A percentile compares a stretch with the other conserved stretches of the same genome.
phyloP scores from a whole-genome alignment of 1,140 invertebrate species.

The Tetramorium parvispinum region DNA sequence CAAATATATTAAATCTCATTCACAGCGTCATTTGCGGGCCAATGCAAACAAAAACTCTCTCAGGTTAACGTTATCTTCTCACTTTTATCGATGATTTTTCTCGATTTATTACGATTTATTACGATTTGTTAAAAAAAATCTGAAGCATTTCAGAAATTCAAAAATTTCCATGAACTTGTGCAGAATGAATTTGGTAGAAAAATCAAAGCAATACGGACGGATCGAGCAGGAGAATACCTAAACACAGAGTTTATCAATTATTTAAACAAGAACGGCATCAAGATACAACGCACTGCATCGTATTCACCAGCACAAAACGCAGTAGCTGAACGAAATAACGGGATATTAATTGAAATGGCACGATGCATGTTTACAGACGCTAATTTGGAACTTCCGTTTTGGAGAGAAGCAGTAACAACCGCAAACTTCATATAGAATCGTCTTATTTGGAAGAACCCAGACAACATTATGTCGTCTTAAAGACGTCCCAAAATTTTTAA shows the following conservation, averaged over 20 bases:
- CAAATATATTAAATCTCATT: neutral
- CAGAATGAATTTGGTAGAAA: neutral
- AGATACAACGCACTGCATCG: neutral
- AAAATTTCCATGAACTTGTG: neutral
- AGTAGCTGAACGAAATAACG: neutral
- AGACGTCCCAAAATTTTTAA: no score
- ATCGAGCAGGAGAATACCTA: neutral
- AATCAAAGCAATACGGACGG: neutral
- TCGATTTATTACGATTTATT: neutral
- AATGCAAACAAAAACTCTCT: neutral
- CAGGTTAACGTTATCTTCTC: neutral
- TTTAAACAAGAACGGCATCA: neutral
- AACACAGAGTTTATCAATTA: neutral
- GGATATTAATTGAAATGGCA: neutral
- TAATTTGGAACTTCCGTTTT: neutral
- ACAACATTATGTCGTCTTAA: no score
- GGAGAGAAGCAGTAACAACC: neutral
- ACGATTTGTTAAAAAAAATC: neutral
- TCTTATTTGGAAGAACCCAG: no score
- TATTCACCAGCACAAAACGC: neutral
- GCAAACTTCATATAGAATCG: neutral
- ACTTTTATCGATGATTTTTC: constrained; percentile 2
- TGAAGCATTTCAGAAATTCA: neutral
- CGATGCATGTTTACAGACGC: no score
- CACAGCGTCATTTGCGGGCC: no score